Evolutionary conservation across 1,140 invertebrate species (phyloP), one percentile per base, ranked within the genome.

Genomic region (Helicorthomorpha holstii): DNA sequence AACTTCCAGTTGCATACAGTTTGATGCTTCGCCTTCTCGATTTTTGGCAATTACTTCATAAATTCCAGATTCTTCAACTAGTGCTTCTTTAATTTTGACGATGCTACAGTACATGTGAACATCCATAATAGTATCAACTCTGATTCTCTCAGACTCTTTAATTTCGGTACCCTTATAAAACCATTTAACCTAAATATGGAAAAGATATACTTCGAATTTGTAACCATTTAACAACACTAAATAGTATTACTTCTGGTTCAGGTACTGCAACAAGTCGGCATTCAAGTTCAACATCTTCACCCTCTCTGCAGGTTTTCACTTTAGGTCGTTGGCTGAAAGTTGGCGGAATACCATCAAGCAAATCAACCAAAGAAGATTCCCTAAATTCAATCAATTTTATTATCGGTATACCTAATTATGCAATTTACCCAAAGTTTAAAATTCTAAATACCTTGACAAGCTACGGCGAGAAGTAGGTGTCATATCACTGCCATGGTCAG

Each of bases 291-390:
- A 90, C 80, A 61, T 85, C 76, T 1, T 81, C 75, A 24, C 78
- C 78, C 69, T 89, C 83, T 56, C 85, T 75, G 0, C 86, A 83
- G 60, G 80, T 85, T 66, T 83, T 81, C 0, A 82, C 78, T 64
- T 85, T 83, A 0, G 87, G 85, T 64, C 86, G 83, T 45, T 81
- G 79, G 3, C 85, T 85, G 66, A 93, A 93, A n/a, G 85, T 90
- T 27, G 88, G 88, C 46, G 85, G 86, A 62, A 92, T 88, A 41
- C 87, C 87, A 73, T 94, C 87, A 44, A 91, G 67, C 49, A 91
- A 88, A 63, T 92, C 87, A 7, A 83, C 84, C 44, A 92, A 68
- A 0, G 87, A 92, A 12, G 88, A 92, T 69, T 91, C 86, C 60
- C 86, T 75, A 57, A 26, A 59, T 48, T 0, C 14, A 45, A 47